These are phyloP conservation scores for Cydia fagiglandana DNA, from an alignment of 1,140 invertebrate genomes.

Conservation along the genomic window DNA sequence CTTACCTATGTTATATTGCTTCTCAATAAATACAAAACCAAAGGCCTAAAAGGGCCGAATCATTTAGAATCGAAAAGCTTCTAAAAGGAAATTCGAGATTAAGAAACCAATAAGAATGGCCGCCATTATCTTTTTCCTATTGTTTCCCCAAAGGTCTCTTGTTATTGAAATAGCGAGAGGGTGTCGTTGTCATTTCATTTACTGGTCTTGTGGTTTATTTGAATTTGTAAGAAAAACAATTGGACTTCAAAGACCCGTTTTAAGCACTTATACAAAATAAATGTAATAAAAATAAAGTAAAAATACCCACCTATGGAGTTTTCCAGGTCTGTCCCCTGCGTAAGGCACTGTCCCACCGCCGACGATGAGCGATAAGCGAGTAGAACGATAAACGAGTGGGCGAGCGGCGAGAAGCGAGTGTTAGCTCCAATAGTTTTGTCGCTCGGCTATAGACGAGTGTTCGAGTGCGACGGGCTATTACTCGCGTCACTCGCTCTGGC, in stretches of 20 bases:
- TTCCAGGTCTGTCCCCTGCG: too few relatives aligned
- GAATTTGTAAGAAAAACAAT: neutral
- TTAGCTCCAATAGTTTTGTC: too few relatives aligned
- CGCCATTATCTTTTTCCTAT: neutral
- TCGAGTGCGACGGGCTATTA: too few relatives aligned
- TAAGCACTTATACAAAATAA: too few relatives aligned
- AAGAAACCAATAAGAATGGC: constrained; percentile 10
- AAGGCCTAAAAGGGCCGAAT: constrained; percentile 5
- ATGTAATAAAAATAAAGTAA: too few relatives aligned
- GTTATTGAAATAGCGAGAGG: constrained; percentile 1
- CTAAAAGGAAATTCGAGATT: constrained; percentile 4
- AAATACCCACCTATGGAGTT: too few relatives aligned
- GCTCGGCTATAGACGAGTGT: too few relatives aligned
- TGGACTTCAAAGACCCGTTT: neutral
- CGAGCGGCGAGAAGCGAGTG: too few relatives aligned
- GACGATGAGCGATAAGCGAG: too few relatives aligned
- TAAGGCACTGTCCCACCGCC: too few relatives aligned
- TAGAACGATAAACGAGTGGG: too few relatives aligned
- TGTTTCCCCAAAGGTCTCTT: neutral
- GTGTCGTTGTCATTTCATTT: constrained; percentile 8
- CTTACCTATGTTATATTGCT: neutral
- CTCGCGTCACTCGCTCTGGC: too few relatives aligned
- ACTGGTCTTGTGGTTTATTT: neutral
- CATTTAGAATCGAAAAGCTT: neutral
- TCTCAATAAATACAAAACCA: neutral